These are phyloP conservation scores for Carterocephalus palaemon DNA, from an alignment of 2,888 invertebrate genomes.

Conservation along the genomic window DNA sequence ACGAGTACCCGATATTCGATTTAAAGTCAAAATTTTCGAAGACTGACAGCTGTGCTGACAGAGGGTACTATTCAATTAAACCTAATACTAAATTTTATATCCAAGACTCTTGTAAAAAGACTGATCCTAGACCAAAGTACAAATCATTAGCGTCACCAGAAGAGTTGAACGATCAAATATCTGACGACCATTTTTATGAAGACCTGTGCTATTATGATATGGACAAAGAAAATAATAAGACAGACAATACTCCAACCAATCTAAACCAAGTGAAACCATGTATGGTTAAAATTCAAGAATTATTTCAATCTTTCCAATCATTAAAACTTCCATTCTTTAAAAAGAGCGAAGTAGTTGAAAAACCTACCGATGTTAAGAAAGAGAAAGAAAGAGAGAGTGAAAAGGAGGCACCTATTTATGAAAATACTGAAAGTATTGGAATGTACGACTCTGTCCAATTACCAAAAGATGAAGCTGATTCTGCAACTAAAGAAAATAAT, in stretches of 20 bases:
- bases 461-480: constrained; percentile 31
- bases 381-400: constrained; percentile 32
- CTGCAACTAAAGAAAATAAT: constrained; percentile 25
- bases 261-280: constrained; percentile 47
- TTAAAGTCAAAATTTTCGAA: constrained; percentile 52
- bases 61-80: constrained; percentile 68
- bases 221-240: constrained; percentile 36
- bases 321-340: constrained; percentile 66
- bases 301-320: constrained; percentile 64
- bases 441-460: constrained; percentile 70
- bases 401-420: constrained; percentile 47
- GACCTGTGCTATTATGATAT: constrained; percentile 64
- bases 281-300: constrained; percentile 62
- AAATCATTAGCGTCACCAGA: constrained; percentile 55
- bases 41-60: constrained; percentile 52
- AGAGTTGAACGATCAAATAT: constrained; percentile 46
- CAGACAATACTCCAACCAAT: constrained; percentile 23
- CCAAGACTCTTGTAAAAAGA: constrained; percentile 48
- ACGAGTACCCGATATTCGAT: constrained; percentile 66
- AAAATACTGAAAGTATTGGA: constrained; percentile 53
- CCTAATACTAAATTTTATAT: constrained; percentile 52
- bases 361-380: constrained; percentile 32
- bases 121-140: constrained; percentile 56
- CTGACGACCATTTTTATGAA: constrained; percentile 71
- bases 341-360: constrained; percentile 43